Conservation (phyloP, 2,888 invertebrate genomes). For the Heliconius hortense region DNA sequence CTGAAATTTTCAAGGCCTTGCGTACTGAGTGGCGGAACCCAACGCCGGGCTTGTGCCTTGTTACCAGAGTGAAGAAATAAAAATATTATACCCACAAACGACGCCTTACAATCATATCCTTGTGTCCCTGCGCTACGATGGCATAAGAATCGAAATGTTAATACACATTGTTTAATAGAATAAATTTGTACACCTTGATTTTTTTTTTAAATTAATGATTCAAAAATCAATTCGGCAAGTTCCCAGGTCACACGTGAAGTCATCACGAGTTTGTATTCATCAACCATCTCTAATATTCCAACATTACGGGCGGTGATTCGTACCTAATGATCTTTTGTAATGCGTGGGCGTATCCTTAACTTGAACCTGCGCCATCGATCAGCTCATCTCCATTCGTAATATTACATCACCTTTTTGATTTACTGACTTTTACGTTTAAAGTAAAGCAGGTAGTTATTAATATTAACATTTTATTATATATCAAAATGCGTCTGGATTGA, state of each 20-base stretch:
- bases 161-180: not conserved
- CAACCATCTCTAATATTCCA: conserved; percentile 33
- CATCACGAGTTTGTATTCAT: conserved; percentile 35
- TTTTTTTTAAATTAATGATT: not conserved
- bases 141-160: no score
- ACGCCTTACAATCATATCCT: not conserved
- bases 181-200: not conserved
- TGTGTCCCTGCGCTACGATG: not conserved
- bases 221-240: conserved; percentile 3
- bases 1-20: not conserved
- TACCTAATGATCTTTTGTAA: conserved; percentile 45
- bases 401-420: conserved; percentile 47
- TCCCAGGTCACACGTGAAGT: conserved; percentile 23
- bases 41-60: not conserved
- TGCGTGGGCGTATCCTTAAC: conserved; percentile 51
- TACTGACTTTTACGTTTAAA: conserved; percentile 28
- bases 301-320: conserved; percentile 41
- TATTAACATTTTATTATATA: conserved; percentile 27
- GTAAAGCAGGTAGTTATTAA: conserved; percentile 25
- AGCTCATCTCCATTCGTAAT: conserved; percentile 45
- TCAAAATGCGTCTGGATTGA: not conserved
- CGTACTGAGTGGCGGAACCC: not conserved
- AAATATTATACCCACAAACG: not conserved
- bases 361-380: conserved; percentile 47
- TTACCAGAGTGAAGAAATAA: not conserved